Percentiles rank a stretch among this genome's conserved stretches.
These are phyloP conservation scores for Mylabris phalerata DNA, from an alignment of 1,140 invertebrate genomes.

Conservation along the genomic window DNA sequence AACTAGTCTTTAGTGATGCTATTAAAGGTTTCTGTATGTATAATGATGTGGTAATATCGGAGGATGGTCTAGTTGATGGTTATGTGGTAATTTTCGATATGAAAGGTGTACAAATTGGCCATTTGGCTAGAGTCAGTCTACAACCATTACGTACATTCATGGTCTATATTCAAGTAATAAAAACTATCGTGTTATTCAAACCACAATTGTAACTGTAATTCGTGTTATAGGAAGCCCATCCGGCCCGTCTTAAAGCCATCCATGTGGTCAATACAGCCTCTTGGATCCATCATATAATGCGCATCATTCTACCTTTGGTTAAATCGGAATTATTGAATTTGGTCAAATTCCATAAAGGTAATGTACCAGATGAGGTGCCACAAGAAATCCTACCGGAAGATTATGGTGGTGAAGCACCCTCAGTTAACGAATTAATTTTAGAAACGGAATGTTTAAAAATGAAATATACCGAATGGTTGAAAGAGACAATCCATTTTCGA, in stretches of 20 bases:
- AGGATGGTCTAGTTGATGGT: conserved; percentile 53
- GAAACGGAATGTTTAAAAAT: conserved; percentile 24
- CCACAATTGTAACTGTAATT: background rate
- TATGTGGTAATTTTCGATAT: conserved; percentile 61
- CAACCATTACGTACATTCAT: conserved; percentile 54
- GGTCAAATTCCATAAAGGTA: conserved; percentile 46
- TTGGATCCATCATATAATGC: conserved; percentile 56
- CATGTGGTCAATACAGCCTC: conserved; percentile 53
- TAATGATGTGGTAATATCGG: conserved; percentile 54
- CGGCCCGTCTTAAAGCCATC: conserved; percentile 51
- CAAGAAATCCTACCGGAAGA: conserved; percentile 34
- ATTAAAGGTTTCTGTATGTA: conserved; percentile 59
- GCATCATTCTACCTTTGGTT: conserved; percentile 51
- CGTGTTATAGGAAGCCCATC: conserved; percentile 48
- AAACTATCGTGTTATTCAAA: background rate
- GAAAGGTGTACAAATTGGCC: conserved; percentile 54
- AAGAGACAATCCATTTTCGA: conserved; percentile 30
- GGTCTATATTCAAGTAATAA: conserved; percentile 56
- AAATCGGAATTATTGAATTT: conserved; percentile 50
- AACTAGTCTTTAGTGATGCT: conserved; percentile 53
- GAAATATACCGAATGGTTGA: conserved; percentile 39
- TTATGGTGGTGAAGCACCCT: conserved; percentile 37
- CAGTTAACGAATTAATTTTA: conserved; percentile 30
- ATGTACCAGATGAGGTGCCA: conserved; percentile 31
- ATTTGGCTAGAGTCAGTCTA: conserved; percentile 53